Conservation (phyloP, 1,140 invertebrate genomes). For the Kradibia gibbosae region DNA sequence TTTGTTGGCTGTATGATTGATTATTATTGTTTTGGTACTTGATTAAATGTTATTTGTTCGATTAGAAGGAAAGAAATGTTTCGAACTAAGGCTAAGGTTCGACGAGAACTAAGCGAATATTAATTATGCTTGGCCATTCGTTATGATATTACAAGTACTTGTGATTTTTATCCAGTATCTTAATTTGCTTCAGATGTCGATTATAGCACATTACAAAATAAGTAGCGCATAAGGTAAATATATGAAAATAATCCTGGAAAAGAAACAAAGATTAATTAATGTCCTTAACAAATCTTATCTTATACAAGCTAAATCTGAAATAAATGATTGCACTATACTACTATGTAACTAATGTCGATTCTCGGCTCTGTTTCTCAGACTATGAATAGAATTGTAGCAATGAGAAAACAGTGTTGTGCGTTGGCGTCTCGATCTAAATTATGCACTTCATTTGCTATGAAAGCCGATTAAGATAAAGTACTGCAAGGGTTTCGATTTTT, state of each 20-base stretch:
- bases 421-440: slow-evolving; percentile 8
- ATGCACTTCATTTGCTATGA: slow-evolving; percentile 10
- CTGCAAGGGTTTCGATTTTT: not conserved
- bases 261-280: not conserved
- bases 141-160: not conserved
- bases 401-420: not conserved
- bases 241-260: not conserved
- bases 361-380: not conserved
- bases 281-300: not conserved
- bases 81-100: not conserved
- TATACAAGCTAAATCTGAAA: not conserved
- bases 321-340: not conserved
- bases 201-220: not conserved
- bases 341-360: not conserved
- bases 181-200: not conserved
- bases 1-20: not conserved
- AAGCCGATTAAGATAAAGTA: slow-evolving; percentile 15
- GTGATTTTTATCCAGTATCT: not conserved
- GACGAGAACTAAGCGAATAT: not conserved
- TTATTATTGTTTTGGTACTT: not conserved
- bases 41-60: not conserved
- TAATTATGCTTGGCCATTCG: not conserved
- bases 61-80: not conserved
- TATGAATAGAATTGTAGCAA: slow-evolving; percentile 2
- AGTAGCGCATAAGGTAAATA: not conserved